These are phyloP conservation scores for Oryctes rhinoceros DNA, from an alignment of 1,140 invertebrate species.

Conservation along the genomic window DNA sequence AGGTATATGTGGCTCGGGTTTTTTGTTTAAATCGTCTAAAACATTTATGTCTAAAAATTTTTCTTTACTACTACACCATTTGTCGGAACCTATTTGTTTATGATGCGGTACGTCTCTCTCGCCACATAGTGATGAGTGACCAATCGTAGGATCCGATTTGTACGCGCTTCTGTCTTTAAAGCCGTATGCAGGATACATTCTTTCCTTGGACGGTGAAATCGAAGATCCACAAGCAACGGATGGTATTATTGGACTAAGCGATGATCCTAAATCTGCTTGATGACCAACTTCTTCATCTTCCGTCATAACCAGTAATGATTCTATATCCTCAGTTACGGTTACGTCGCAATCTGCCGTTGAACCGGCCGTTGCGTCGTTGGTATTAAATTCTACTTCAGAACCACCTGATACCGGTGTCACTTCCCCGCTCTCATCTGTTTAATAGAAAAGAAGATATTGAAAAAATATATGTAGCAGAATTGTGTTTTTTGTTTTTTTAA, in stretches of 20 bases:
- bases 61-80: slow-evolving; percentile 56
- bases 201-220: slow-evolving; percentile 6
- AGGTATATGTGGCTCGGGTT: slow-evolving; percentile 45
- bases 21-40: slow-evolving; percentile 23
- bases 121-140: slow-evolving; percentile 9
- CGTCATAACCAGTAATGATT: slow-evolving; percentile 45
- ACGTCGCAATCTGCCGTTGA: slow-evolving; percentile 66
- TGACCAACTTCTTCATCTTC: slow-evolving; percentile 46
- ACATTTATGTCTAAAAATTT: slow-evolving; percentile 51
- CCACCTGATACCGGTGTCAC: slow-evolving; percentile 68
- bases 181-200: neutral
- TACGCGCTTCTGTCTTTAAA: slow-evolving; percentile 7
- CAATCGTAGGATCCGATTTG: slow-evolving; percentile 2
- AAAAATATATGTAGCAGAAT: too few species aligned
- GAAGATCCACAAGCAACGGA: neutral
- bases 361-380: slow-evolving; percentile 66
- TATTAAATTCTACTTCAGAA: slow-evolving; percentile 67
- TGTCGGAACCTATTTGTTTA: slow-evolving; percentile 48
- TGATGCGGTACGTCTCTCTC: slow-evolving; percentile 45
- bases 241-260: neutral
- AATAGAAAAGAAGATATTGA: slow-evolving; percentile 33
- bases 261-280: neutral
- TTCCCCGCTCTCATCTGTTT: slow-evolving; percentile 65
- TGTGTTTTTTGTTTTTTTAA: neutral
- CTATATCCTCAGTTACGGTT: slow-evolving; percentile 61